Evolutionary conservation across 2,888 invertebrate genomes (phyloP).

Genomic region (Himalopsyche anomala): DNA sequence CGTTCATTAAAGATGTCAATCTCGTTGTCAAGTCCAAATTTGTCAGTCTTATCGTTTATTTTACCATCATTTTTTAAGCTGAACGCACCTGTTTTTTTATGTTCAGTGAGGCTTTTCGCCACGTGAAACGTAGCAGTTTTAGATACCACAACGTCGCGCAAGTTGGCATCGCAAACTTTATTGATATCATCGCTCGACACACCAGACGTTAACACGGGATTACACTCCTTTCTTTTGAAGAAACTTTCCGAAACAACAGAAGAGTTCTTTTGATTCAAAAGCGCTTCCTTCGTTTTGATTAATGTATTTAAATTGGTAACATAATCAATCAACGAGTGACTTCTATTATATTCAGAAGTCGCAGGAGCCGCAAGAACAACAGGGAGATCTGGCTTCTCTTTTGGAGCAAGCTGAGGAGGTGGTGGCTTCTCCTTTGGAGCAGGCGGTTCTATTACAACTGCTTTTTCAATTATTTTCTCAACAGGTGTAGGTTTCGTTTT

Average conservation of each 20-base stretch:
- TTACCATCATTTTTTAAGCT: not conserved
- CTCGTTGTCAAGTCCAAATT: not conserved
- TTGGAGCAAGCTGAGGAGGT: not conserved
- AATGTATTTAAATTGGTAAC: not conserved
- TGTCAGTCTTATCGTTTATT: slow-evolving; percentile 3
- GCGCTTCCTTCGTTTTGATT: slow-evolving; percentile 1
- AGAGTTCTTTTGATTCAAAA: not conserved
- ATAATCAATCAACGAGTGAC: not conserved
- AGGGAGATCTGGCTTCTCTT: no score
- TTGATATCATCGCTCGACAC: not conserved
- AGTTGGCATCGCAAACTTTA: not conserved
- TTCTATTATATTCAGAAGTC: not conserved
- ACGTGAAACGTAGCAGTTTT: not conserved
- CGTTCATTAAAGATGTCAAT: not conserved
- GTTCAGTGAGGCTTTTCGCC: not conserved
- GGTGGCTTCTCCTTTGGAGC: not conserved
- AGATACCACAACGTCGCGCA: not conserved
- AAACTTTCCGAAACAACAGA: not conserved
- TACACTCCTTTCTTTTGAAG: not conserved
- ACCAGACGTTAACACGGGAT: not conserved
- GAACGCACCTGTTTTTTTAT: not conserved
- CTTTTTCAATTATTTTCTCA: slow-evolving; percentile 10
- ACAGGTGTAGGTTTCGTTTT: slow-evolving; percentile 1
- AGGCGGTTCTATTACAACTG: not conserved
- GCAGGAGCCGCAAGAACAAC: no score